Percentiles rank a stretch among this genome's conserved stretches.
Evolutionary conservation across 2,797 vertebrate species (phyloP).

Genomic region (Phaenicophaeus curvirostris): DNA sequence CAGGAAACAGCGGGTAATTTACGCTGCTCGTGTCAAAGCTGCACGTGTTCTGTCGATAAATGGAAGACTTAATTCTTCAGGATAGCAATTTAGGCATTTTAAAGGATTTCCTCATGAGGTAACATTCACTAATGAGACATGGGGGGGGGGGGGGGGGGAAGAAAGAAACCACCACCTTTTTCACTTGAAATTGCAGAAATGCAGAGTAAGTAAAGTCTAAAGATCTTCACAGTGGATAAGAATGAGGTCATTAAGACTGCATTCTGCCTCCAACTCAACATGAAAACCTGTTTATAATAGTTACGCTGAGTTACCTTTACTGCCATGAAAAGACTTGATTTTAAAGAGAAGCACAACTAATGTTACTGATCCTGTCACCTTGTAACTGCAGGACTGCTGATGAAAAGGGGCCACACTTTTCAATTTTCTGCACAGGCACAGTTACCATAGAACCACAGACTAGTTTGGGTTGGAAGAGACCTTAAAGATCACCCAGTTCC

Average conservation of each 20-base stretch:
- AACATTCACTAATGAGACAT: conserved; percentile 10
- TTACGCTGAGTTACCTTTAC: background rate
- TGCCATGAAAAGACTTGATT: background rate
- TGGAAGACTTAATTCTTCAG: conserved; percentile 29
- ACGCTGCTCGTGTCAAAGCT: background rate
- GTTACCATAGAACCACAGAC: too few relatives aligned
- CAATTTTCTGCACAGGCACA: background rate
- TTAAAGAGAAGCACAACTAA: background rate
- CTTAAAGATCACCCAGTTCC: too few relatives aligned
- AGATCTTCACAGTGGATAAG: background rate
- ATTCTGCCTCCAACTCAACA: background rate
- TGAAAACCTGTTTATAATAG: background rate
- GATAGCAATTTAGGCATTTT: conserved; percentile 24
- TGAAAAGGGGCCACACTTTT: background rate
- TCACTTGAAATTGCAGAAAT: background rate
- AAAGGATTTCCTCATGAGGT: conserved; percentile 30
- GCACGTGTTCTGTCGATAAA: background rate
- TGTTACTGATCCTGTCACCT: background rate
- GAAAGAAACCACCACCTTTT: background rate
- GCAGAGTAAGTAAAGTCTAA: background rate
- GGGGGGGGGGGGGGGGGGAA: too few relatives aligned
- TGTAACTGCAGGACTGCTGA: background rate
- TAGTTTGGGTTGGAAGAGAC: too few relatives aligned
- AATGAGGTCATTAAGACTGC: background rate
- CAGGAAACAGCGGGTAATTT: background rate